Base-by-base conservation (phyloP, 92 coral and sea anemone species). In the Phenganax marumi region DNA sequence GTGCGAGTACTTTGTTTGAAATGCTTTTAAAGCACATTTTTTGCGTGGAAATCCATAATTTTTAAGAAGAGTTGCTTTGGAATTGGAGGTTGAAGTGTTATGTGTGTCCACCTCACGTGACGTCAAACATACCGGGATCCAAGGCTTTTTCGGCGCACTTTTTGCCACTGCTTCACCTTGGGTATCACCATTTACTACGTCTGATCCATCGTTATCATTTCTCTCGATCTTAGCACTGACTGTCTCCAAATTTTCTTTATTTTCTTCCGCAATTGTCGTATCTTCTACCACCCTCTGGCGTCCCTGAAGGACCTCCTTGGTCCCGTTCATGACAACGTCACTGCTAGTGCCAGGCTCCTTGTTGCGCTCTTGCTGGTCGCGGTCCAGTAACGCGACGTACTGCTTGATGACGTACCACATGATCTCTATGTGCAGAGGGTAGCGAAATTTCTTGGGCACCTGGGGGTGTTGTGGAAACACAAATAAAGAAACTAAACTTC, bases 371-470 rank as follows among this genome's bases (percentile, higher is more conserved):
- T 88, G 86, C 13, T 50, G 83, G 81, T 92, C 89, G 19, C 77
- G 68, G 70, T 82, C 91, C 23, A 96, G 81, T 50, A 93, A 85
- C 13, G 92, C 85, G 8, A 75, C 55, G 79, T 96, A 96, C 81
- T 91, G 86, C 76, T 96, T 93, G 7, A 88, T 92, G 49, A 93
- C 91, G 69, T 96, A 92, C 99, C 99, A 96, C 97, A 92, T 89
- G 1, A 96, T 92, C 73, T 92, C 87, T 14, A 93, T 89, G 76
- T 89, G 85, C 50, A 96, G 85, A 11, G 99, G 99, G 74, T 96
- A 96, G 12, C 97, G 90, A 70, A 96, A 96, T 87, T 96, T 96
- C 80, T 90, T 97, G 14, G 99, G 99, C 11, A 96, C 99, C 99
- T 96, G 56, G 16, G 71, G 33, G 26, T 8, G 24, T 22, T 8